Conservation (phyloP, 2,888 invertebrate genomes). For the Tinea semifulvella region DNA sequence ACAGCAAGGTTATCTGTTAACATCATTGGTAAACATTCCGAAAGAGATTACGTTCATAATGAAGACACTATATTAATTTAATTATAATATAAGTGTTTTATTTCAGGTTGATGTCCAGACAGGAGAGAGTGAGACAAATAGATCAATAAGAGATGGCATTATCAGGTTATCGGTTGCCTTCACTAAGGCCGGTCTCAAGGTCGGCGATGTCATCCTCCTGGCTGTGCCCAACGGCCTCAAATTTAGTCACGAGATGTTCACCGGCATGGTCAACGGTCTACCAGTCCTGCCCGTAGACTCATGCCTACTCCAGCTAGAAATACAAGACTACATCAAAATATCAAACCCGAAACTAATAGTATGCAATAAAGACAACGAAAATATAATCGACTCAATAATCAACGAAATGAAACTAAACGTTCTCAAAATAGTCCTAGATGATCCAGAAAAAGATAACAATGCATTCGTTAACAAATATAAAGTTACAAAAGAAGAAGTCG, state of each 20-base stretch:
- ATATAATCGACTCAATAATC: background rate
- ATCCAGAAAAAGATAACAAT: background rate
- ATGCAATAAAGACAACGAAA: background rate
- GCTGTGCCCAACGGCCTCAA: background rate
- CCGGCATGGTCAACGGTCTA: background rate
- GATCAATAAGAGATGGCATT: background rate
- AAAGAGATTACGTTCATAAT: no score
- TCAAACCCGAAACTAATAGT: conserved; percentile 4
- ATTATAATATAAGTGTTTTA: background rate
- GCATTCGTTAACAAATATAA: background rate
- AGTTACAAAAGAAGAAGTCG: background rate
- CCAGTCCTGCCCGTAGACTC: background rate
- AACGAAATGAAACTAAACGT: background rate
- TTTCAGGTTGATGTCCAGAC: conserved; percentile 2
- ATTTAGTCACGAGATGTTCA: background rate
- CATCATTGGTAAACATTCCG: no score
- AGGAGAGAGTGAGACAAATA: background rate
- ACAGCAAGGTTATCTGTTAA: no score
- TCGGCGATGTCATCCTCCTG: background rate
- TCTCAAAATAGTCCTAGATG: background rate
- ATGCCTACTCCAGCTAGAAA: background rate
- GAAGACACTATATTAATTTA: no score
- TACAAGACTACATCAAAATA: background rate
- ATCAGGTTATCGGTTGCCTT: background rate
- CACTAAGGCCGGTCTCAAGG: background rate